These are phyloP conservation scores for Lethenteron reissneri DNA, from an alignment of 2,113 vertebrate genomes.

Conservation along the genomic window DNA sequence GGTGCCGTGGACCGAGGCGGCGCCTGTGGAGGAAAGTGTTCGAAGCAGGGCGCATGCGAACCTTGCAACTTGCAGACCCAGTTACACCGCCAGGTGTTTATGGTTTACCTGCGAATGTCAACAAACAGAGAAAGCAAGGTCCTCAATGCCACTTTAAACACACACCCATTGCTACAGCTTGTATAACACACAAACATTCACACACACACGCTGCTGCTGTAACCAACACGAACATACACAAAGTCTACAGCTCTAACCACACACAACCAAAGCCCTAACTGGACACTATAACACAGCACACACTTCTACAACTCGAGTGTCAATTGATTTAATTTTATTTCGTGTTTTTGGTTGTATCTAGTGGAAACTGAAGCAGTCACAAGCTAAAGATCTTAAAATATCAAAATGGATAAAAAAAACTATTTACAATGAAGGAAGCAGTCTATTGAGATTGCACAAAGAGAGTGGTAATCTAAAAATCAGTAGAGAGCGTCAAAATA, in stretches of 20 bases:
- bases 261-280: background rate
- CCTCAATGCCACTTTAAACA: background rate
- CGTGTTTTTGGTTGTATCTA: too few relatives aligned
- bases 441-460: too few relatives aligned
- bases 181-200: background rate
- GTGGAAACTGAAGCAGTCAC: too few relatives aligned
- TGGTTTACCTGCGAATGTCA: constrained; percentile 79
- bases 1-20: constrained; percentile 23
- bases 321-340: too few relatives aligned
- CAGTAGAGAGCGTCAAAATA: too few relatives aligned
- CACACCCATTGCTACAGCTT: background rate
- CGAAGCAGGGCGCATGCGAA: too few relatives aligned
- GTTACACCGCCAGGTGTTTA: constrained; percentile 49
- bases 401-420: too few relatives aligned
- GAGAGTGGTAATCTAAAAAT: too few relatives aligned
- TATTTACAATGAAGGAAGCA: too few relatives aligned
- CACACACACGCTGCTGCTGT: background rate
- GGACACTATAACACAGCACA: too few relatives aligned
- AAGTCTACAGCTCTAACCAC: background rate
- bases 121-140: constrained; percentile 97
- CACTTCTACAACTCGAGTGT: too few relatives aligned
- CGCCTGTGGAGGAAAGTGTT: constrained; percentile 13
- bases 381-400: too few relatives aligned
- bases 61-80: constrained; percentile 27
- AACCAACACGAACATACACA: background rate